phyloP scores from a whole-genome alignment of 2,797 vertebrate species.

The Poecilia picta region DNA sequence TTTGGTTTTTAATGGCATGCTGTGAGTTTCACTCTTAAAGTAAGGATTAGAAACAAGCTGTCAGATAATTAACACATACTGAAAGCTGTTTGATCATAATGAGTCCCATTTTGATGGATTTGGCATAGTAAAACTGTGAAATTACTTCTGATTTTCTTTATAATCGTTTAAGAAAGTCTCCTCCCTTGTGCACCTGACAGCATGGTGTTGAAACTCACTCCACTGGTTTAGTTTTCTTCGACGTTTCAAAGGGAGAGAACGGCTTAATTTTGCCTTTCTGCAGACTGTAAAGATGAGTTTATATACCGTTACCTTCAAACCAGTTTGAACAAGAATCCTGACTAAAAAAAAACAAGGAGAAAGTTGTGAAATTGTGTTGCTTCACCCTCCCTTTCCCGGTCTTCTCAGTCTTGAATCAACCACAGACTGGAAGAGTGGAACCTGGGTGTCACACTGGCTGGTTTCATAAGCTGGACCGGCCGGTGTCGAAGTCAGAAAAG shows the following conservation, averaged over 20 bases:
- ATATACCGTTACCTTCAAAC: constrained; percentile 62
- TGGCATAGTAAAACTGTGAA: neutral
- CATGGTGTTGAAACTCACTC: constrained; percentile 10
- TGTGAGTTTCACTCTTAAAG: constrained; percentile 8
- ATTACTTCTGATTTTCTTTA: neutral
- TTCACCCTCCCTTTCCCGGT: constrained; percentile 15
- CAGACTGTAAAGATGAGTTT: constrained; percentile 39
- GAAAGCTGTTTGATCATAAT: constrained; percentile 5
- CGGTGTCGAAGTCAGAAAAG: constrained; percentile 57
- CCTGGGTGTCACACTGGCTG: constrained; percentile 68
- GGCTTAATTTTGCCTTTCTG: constrained; percentile 31
- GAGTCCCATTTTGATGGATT: neutral
- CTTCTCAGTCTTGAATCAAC: constrained; percentile 63
- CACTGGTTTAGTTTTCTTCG: constrained; percentile 1
- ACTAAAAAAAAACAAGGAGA: constrained; percentile 61
- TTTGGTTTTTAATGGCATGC: constrained; percentile 22
- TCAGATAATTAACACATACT: neutral
- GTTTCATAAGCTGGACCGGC: constrained; percentile 68
- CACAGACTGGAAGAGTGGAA: constrained; percentile 68
- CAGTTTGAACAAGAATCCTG: constrained; percentile 67
- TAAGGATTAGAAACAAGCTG: constrained; percentile 15
- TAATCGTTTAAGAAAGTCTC: constrained; percentile 16
- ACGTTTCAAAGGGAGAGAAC: constrained; percentile 10
- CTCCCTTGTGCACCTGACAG: constrained; percentile 3
- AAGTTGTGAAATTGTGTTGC: constrained; percentile 74